Percentiles rank a stretch among this genome's conserved stretches.
These are phyloP conservation scores for Oreocharis arfaki DNA, from an alignment of 2,113 vertebrate genomes.

Conservation along the genomic window DNA sequence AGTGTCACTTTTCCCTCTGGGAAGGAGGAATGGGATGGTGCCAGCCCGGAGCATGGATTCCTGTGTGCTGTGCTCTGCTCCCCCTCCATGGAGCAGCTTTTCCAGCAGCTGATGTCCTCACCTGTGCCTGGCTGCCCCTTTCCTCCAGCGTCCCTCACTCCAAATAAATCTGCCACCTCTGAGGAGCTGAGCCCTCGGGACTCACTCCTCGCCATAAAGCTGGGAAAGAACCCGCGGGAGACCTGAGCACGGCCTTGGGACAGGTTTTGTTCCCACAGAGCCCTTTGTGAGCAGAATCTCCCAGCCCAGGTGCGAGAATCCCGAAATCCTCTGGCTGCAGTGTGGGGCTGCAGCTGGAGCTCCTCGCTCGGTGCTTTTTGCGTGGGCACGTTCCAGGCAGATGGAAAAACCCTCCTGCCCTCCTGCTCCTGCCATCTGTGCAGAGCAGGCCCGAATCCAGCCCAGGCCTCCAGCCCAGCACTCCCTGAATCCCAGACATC, in stretches of 20 bases:
- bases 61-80: background rate
- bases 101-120: fast-evolving
- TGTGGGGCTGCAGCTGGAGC: background rate
- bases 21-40: background rate
- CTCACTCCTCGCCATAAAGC: background rate
- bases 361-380: background rate
- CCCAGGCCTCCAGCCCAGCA: background rate
- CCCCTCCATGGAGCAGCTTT: background rate
- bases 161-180: background rate
- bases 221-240: background rate
- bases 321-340: background rate
- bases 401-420: background rate
- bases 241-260: background rate
- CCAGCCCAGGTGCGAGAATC: background rate
- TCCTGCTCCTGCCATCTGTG: background rate
- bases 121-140: background rate
- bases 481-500: background rate
- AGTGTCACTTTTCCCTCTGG: background rate
- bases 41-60: background rate
- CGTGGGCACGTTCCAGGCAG: background rate
- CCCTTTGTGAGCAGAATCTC: background rate
- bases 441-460: background rate
- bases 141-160: background rate
- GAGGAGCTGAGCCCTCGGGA: background rate
- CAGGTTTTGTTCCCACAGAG: background rate